Evolutionary conservation across 2,797 vertebrate species (phyloP), one percentile per base, ranked within the genome.

Genomic region (Brachymystax lenok): DNA sequence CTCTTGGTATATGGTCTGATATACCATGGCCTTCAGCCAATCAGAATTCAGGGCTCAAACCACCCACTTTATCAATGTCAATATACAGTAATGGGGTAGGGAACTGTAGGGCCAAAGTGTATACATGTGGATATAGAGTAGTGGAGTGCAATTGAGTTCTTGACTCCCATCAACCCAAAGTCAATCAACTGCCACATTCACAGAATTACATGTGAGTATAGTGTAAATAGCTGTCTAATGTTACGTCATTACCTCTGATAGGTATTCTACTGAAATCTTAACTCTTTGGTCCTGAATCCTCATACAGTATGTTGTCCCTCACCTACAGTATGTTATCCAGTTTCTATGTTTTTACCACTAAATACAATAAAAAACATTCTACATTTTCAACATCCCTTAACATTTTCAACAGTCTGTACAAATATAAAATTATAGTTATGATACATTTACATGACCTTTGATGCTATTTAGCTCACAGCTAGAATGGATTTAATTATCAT

Each of bases 401-500:
- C 74, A 68, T 40, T 67, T 75, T 69, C 68, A 80, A 74, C 61
- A 63, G 79, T 82, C 78, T 67, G 79, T 68, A 87, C 79, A 89
- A 69, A 83, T 74, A 81, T 77, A 56, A 88, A 82, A 83, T 52
- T 81, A 81, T 84, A 86, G 77, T 87, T 80, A 83, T 83, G 87
- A 75, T 85, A 86, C 78, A 87, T 82, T 80, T 81, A 69, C 73
- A 82, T 88, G 85, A 83, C 86, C 71, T 87, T 88, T 69, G 83
- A 88, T 80, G 87, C 80, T 79, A 80, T 88, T 75, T 85, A 92
- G 86, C 88, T 83, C 79, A 81, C 76, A 80, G 82, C 74, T 79
- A 80, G 67, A 88, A 90, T 85, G 86, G 85, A 85, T 85, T 86
- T 89, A 81, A 80, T 63, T 3, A 88, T 84, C 74, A 86, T 85